Conservation (phyloP, 2,113 vertebrate species). For the Physeter macrocephalus region DNA sequence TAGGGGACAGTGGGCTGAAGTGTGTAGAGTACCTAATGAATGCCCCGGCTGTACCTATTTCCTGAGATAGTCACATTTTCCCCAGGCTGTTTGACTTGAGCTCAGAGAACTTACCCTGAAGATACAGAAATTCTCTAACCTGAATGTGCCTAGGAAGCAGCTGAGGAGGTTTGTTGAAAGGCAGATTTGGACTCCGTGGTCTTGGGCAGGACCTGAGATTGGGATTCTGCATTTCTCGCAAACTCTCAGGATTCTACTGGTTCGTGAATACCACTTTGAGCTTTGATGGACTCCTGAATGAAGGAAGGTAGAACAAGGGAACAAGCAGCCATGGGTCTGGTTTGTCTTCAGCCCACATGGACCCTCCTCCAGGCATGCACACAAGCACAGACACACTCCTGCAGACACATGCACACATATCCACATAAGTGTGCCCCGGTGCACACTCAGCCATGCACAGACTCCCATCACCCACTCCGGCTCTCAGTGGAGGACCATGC, state of each 20-base stretch:
- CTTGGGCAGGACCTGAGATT: rapidly evolving
- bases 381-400: not conserved
- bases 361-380: rapidly evolving
- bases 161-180: not conserved
- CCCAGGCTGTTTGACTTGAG: not conserved
- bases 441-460: not conserved
- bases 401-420: not conserved
- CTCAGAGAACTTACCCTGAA: not conserved
- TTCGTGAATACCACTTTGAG: rapidly evolving
- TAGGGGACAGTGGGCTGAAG: too few species aligned
- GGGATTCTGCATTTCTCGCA: not conserved
- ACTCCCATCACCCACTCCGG: rapidly evolving
- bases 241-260: not conserved
- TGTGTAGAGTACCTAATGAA: rapidly evolving
- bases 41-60: rapidly evolving
- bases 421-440: too few species aligned
- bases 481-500: rapidly evolving
- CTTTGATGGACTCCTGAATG: not conserved
- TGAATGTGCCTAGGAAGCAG: not conserved
- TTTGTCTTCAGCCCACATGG: not conserved
- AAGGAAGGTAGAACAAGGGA: rapidly evolving
- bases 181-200: not conserved
- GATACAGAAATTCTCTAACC: not conserved
- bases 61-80: not conserved
- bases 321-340: rapidly evolving